Conservation (phyloP, 2,797 vertebrate species). For the Crypturellus tataupa region DNA sequence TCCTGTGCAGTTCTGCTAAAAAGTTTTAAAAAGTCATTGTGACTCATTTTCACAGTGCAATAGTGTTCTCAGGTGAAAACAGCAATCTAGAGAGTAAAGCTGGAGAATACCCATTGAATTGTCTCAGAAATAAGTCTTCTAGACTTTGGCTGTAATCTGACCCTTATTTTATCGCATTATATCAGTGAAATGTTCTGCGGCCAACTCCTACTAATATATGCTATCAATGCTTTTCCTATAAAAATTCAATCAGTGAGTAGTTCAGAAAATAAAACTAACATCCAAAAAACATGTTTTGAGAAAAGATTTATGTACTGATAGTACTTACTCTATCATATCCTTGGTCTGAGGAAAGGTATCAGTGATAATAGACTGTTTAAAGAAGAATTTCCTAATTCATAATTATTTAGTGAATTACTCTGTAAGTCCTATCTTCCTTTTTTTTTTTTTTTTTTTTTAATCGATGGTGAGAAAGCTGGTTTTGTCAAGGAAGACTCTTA, state of each 20-base stretch:
- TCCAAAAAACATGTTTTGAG: background rate
- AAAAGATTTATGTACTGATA: background rate
- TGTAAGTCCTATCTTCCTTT: background rate
- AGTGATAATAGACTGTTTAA: background rate
- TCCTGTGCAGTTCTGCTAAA: background rate
- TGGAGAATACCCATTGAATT: background rate
- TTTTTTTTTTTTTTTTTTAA: background rate
- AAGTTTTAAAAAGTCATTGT: background rate
- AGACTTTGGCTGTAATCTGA: background rate
- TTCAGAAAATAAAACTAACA: background rate
- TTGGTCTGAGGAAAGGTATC: background rate
- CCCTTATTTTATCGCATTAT: background rate
- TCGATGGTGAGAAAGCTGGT: background rate
- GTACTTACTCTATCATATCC: background rate
- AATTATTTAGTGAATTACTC: background rate
- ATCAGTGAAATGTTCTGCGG: background rate
- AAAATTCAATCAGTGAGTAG: background rate
- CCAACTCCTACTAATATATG: background rate
- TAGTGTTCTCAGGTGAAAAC: background rate
- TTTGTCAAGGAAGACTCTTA: background rate
- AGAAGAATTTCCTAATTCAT: background rate
- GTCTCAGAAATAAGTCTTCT: background rate
- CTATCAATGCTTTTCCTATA: background rate
- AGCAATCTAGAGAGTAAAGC: background rate
- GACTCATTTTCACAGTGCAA: background rate